Conservation (phyloP, 2,113 vertebrate species). For the Xiphophorus couchianus region DNA sequence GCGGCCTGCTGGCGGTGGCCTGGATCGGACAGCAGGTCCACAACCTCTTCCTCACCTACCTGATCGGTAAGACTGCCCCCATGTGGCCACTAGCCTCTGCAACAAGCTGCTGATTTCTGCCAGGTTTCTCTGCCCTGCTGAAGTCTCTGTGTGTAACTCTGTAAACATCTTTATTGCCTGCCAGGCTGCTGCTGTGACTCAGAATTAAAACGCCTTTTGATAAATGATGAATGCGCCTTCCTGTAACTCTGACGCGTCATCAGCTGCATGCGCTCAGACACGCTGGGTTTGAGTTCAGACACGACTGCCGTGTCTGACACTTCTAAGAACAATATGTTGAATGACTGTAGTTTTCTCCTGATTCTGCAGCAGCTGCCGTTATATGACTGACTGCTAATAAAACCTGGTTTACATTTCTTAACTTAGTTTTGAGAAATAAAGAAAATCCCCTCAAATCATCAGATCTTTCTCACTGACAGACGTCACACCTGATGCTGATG, state of each 20-base stretch:
- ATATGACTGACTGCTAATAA: no score
- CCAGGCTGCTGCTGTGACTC: neutral
- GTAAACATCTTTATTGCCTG: neutral
- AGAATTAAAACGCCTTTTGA: neutral
- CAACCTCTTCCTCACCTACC: constrained; percentile 95
- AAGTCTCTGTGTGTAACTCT: neutral
- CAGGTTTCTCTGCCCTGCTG: no score
- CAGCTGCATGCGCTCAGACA: neutral
- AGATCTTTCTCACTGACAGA: no score
- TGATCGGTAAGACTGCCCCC: constrained; percentile 87
- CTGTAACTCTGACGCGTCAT: neutral
- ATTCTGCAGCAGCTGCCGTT: no score
- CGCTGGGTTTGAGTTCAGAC: neutral
- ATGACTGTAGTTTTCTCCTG: no score
- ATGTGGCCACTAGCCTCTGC: neutral
- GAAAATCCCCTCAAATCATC: no score
- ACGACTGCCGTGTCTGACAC: neutral
- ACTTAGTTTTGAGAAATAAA: no score
- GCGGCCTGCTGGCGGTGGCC: constrained; percentile 87
- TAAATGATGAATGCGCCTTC: neutral
- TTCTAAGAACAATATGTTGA: no score
- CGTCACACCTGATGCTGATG: no score
- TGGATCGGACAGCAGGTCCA: constrained; percentile 99
- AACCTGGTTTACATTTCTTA: no score
- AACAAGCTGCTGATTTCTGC: neutral